Base-by-base conservation (phyloP, 2,113 vertebrate species). In the Sinocyclocheilus grahami region DNA sequence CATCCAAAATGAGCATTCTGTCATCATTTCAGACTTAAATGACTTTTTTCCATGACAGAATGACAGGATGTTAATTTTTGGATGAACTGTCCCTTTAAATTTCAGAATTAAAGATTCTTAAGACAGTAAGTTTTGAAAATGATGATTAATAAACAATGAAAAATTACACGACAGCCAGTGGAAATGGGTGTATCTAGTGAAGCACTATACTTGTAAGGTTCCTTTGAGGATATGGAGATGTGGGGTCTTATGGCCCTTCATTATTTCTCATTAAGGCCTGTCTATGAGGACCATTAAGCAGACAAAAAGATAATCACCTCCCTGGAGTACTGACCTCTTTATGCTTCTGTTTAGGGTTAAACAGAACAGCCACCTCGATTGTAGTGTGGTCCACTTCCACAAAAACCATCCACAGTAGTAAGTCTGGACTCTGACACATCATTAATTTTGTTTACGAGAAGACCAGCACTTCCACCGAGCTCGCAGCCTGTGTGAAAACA, bases 241-340 rank as follows among this genome's bases (percentile, higher is more conserved):
- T 78, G 80, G 71, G 12, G 69, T 88, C 76, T 85, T 87, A 83
- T 91, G 89, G 86, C 85, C 82, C 69, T 55, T 82, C 71, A 89
- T 90, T 87, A 58, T 82, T 90, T 89, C 93, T 92, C 93, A 94
- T 82, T 87, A 95, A 93, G 90, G 89, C 90, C 89, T 92, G 94
- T 94, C 81, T 87, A 89, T 87, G 89, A 88, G 90, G 86, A 90
- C 92, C 89, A 88, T 95, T 95, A 94, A 90, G 89, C 93, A 91
- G 90, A 88, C 90, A 88, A 85, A 91, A 93, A 90, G 91, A 93
- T 93, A 93, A 94, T 95, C 92, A 92, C 92, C 88, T 94, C 94
- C 91, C 91, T 83, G 75, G 93, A 93, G 94, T 83, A 84, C 86
- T 93, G 93, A 94, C 93, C 93, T 88, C 92, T 91, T 94, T 92